These are phyloP conservation scores for Pangasianodon hypophthalmus DNA, from an alignment of 2,113 vertebrate genomes.

Conservation along the genomic window DNA sequence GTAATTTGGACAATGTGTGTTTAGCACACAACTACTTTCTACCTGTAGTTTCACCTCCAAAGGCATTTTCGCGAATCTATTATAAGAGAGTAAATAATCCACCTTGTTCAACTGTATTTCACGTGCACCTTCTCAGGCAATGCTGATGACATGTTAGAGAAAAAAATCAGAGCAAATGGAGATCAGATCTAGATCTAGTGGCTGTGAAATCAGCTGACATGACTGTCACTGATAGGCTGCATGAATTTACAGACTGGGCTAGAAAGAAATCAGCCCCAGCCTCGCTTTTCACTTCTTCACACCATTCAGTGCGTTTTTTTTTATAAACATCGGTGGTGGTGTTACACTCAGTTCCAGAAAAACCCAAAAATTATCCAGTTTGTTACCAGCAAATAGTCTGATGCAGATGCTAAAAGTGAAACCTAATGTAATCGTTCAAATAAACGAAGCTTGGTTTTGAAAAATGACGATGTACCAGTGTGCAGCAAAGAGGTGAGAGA, in stretches of 20 bases:
- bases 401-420: background rate
- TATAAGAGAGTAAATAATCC: background rate
- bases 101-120: background rate
- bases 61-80: background rate
- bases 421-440: background rate
- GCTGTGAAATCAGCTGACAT: background rate
- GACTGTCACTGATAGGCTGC: background rate
- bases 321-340: background rate
- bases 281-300: background rate
- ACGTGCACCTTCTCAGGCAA: too few relatives aligned
- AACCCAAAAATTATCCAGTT: background rate
- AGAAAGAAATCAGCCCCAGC: background rate
- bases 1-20: background rate
- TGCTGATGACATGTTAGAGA: too few relatives aligned
- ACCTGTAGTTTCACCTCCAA: background rate
- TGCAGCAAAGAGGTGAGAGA: slow-evolving; percentile 81
- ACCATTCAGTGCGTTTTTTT: background rate
- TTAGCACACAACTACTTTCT: background rate
- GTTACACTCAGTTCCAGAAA: background rate
- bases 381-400: background rate
- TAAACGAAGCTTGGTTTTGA: background rate
- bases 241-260: background rate
- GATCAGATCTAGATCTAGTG: background rate
- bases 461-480: slow-evolving; percentile 72
- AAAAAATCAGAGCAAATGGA: background rate